Evolutionary conservation across 2,113 vertebrate species (phyloP).

Genomic region (Macaca nemestrina): DNA sequence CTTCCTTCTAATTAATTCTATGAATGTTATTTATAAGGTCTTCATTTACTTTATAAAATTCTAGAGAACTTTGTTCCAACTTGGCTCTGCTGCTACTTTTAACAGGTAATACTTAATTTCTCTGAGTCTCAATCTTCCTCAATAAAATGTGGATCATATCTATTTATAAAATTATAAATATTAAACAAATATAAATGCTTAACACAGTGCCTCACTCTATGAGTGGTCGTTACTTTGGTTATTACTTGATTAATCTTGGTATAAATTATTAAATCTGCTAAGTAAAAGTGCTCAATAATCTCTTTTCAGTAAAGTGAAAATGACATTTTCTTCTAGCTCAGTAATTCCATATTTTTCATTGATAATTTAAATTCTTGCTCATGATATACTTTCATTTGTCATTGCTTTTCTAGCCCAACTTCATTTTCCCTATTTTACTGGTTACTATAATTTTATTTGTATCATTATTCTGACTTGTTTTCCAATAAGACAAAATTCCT

Average conservation of each 20-base stretch:
- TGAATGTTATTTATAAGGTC: neutral
- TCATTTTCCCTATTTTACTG: neutral
- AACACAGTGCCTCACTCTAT: neutral
- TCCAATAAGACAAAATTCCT: neutral
- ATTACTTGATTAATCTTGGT: neutral
- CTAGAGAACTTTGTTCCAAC: neutral
- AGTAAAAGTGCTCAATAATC: neutral
- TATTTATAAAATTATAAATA: neutral
- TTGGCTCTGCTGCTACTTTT: neutral
- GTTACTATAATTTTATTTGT: neutral
- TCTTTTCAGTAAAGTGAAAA: neutral
- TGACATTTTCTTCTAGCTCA: neutral
- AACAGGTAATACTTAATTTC: neutral
- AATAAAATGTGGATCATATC: neutral
- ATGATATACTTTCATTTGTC: neutral
- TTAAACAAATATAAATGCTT: neutral
- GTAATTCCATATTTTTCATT: neutral
- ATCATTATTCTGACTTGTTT: neutral
- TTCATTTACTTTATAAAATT: neutral
- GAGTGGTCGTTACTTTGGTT: neutral
- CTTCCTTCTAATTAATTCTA: neutral
- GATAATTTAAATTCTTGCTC: neutral
- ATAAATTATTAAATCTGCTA: neutral
- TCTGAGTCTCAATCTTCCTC: neutral
- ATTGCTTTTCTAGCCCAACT: neutral